Conservation (phyloP, 2,888 invertebrate species). For the Drosophila melanocephala region DNA sequence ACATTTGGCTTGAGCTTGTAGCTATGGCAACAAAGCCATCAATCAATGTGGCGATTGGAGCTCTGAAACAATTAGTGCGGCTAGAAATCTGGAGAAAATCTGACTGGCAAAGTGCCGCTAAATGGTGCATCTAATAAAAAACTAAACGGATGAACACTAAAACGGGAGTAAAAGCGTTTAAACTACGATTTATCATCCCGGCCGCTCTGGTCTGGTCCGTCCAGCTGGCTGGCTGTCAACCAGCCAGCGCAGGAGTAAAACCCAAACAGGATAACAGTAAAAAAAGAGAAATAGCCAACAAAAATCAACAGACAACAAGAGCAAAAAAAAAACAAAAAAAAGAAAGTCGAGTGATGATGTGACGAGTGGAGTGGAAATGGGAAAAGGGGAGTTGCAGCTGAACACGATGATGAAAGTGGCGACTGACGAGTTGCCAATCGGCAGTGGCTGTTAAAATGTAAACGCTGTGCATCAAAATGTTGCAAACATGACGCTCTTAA, state of each 20-base stretch:
- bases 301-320: slow-evolving; percentile 48
- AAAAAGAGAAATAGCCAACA: slow-evolving; percentile 10
- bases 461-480: slow-evolving; percentile 68
- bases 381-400: background rate
- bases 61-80: slow-evolving; percentile 72
- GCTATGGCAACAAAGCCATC: slow-evolving; percentile 32
- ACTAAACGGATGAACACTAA: slow-evolving; percentile 77
- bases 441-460: slow-evolving; percentile 66
- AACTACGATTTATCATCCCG: slow-evolving; percentile 81
- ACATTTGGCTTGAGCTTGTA: background rate
- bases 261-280: slow-evolving; percentile 33
- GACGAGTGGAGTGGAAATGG: slow-evolving; percentile 31
- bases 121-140: slow-evolving; percentile 76
- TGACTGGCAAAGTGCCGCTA: slow-evolving; percentile 63
- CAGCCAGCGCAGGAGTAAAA: slow-evolving; percentile 19
- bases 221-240: slow-evolving; percentile 19
- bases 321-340: slow-evolving; percentile 12
- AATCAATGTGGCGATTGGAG: slow-evolving; percentile 51
- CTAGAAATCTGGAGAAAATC: slow-evolving; percentile 64
- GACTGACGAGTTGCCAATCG: slow-evolving; percentile 57
- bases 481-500: slow-evolving; percentile 35
- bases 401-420: slow-evolving; percentile 12
- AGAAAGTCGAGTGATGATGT: slow-evolving; percentile 52
- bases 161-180: slow-evolving; percentile 80
- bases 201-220: background rate